Base-by-base conservation (phyloP, 2,888 invertebrate genomes). In the Pheosia gnoma region DNA sequence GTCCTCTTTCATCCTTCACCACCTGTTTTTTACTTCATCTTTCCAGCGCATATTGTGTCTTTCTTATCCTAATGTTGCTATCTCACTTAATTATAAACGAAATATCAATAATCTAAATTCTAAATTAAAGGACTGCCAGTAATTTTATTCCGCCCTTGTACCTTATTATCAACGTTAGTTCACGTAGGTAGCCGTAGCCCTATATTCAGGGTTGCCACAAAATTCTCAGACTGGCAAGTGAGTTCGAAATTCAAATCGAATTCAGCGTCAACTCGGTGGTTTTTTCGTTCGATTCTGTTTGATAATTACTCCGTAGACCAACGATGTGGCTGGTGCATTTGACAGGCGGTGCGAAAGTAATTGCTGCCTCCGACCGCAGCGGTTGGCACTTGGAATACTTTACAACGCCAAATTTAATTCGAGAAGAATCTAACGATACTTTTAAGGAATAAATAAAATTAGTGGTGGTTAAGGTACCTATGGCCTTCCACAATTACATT, bases 321-420 rank as follows among this genome's bases (percentile, higher is more conserved):
- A 64, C 70, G 70, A 71, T 77, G 79, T 78, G 77, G 52, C 75
- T 75, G 70, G 73, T 85, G 81, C 74, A 66, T 78, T 78, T 83
- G 84, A 82, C 85, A 86, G 84, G 77, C 84, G 84, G 77, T 76
- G 80, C 72, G 70, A 65, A 65, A 75, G 76, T 84, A 83, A 85
- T 85, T 85, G 81, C 75, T 73, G 75, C 74, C 74, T 72, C 72
- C 70, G 74, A 81, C 75, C 66, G 65, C 57, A 68, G 73, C 59
- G 70, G 72, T 77, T 68, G 68, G 70, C 72, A 69, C 68, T 66
- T 78, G 45, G 11, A 53, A 43, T 61, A 60, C 54, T 61, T 57
- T 60, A n/a, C 56, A 45, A 59, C 57, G 54, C 43, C 38, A 58
- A 60, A 60, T 66, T 63, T 47, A n/a, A 47, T 47, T 47, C 47